phyloP scores from a whole-genome alignment of 1,140 invertebrate genomes.

The Plutomurus gul region DNA sequence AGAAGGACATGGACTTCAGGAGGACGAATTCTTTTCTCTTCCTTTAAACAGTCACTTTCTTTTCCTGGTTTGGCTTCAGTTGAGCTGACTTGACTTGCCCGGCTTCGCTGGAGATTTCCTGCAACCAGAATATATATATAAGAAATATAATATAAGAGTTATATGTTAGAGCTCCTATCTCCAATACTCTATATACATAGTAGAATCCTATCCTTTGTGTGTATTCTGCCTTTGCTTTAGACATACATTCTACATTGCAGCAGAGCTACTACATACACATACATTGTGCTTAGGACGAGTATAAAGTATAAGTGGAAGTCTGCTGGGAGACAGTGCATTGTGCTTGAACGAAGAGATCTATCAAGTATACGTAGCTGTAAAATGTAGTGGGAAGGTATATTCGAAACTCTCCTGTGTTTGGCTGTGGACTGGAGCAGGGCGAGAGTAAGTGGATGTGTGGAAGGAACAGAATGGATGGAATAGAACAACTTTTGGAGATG shows the following conservation, averaged over 20 bases:
- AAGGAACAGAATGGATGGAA: slow-evolving; percentile 25
- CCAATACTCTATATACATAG: too few species aligned
- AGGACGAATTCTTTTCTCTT: slow-evolving; percentile 15
- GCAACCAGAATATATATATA: not conserved
- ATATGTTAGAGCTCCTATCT: not conserved
- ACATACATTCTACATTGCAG: too few species aligned
- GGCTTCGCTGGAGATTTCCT: slow-evolving; percentile 4
- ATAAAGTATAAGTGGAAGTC: too few species aligned
- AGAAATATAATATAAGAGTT: not conserved
- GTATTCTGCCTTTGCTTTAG: too few species aligned
- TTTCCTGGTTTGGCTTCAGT: slow-evolving; percentile 10
- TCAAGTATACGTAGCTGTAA: not conserved
- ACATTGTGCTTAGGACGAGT: too few species aligned
- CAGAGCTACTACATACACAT: too few species aligned
- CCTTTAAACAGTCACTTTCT: slow-evolving; percentile 9
- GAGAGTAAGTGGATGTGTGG: not conserved
- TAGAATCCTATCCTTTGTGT: too few species aligned
- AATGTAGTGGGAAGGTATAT: not conserved
- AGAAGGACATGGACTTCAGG: not conserved
- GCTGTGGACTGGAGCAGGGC: not conserved
- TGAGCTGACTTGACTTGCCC: not conserved
- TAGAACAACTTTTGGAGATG: slow-evolving; percentile 44
- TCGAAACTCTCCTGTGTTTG: not conserved
- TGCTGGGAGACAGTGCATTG: not conserved
- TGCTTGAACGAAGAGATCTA: not conserved